Conservation (phyloP, 2,888 invertebrate genomes). For the Trachelus stipa region DNA sequence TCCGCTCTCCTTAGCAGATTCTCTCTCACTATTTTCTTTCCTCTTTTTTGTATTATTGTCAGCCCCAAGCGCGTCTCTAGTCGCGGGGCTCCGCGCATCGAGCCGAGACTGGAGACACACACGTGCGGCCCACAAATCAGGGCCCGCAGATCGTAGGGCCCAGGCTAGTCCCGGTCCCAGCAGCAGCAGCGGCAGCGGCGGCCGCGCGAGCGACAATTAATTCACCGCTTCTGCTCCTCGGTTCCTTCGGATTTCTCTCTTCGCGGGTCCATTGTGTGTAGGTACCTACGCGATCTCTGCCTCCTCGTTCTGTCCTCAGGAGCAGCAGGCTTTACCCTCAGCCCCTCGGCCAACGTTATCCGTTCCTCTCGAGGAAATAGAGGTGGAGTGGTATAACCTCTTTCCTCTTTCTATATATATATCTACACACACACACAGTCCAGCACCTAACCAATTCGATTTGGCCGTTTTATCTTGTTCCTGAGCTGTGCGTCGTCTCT, state of each 20-base stretch:
- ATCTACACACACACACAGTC: too few species aligned
- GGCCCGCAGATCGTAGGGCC: conserved; percentile 37
- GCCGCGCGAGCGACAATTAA: conserved; percentile 61
- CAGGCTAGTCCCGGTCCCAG: not conserved
- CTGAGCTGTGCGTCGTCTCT: not conserved
- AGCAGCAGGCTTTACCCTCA: too few species aligned
- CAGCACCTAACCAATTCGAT: too few species aligned
- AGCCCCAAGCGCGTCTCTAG: conserved; percentile 33
- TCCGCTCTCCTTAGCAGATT: conserved; percentile 13
- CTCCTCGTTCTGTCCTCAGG: too few species aligned
- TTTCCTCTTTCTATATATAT: too few species aligned
- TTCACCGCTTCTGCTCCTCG: conserved; percentile 57
- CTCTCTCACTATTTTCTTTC: conserved; percentile 9
- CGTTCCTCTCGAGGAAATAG: too few species aligned
- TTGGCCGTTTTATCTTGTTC: conserved; percentile 4
- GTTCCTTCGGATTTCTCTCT: conserved; percentile 11
- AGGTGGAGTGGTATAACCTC: too few species aligned
- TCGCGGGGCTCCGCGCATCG: conserved; percentile 21
- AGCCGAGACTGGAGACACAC: conserved; percentile 38
- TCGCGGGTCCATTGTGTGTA: conserved; percentile 12
- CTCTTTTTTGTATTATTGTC: conserved; percentile 43
- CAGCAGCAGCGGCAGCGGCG: conserved; percentile 39
- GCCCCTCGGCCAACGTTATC: too few species aligned
- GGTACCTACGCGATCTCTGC: too few species aligned
- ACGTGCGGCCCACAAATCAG: conserved; percentile 59